Conservation (phyloP, 2,888 invertebrate species). For the Drosophila cyrtoloma region DNA sequence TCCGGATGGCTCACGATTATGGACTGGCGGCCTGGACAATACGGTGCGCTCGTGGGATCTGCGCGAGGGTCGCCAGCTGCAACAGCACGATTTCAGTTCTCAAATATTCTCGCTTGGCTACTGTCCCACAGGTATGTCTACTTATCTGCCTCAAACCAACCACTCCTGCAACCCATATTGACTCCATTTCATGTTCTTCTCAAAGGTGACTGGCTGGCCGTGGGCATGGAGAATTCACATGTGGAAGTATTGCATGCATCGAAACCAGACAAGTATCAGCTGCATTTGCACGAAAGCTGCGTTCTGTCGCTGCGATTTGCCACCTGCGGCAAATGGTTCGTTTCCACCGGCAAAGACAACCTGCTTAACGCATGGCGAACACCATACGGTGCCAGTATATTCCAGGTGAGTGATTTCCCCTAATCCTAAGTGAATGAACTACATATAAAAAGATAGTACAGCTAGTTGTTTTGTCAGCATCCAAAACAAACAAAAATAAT, state of each 20-base stretch:
- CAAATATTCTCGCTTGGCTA: slow-evolving; percentile 95
- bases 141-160: neutral
- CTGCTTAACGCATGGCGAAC: slow-evolving; percentile 98
- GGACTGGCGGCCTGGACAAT: slow-evolving; percentile 98
- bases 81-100: slow-evolving; percentile 97
- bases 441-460: neutral
- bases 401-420: slow-evolving; percentile 90
- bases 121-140: slow-evolving; percentile 92
- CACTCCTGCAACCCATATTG: neutral
- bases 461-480: neutral
- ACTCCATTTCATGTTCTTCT: slow-evolving; percentile 4
- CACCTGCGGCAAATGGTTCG: slow-evolving; percentile 99
- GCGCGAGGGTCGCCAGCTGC: slow-evolving; percentile 95
- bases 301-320: slow-evolving; percentile 98
- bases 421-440: neutral
- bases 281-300: slow-evolving; percentile 98
- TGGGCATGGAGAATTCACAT: slow-evolving; percentile 99
- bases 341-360: slow-evolving; percentile 99
- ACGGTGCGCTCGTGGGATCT: slow-evolving; percentile 99
- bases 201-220: slow-evolving; percentile 96
- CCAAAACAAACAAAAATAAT: neutral
- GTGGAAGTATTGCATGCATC: slow-evolving; percentile 96
- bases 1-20: slow-evolving; percentile 94
- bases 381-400: slow-evolving; percentile 98
- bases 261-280: slow-evolving; percentile 97